Evolutionary conservation across 2,113 vertebrate genomes (phyloP), one percentile per base, ranked within the genome.

Genomic region (Clarias gariepinus): DNA sequence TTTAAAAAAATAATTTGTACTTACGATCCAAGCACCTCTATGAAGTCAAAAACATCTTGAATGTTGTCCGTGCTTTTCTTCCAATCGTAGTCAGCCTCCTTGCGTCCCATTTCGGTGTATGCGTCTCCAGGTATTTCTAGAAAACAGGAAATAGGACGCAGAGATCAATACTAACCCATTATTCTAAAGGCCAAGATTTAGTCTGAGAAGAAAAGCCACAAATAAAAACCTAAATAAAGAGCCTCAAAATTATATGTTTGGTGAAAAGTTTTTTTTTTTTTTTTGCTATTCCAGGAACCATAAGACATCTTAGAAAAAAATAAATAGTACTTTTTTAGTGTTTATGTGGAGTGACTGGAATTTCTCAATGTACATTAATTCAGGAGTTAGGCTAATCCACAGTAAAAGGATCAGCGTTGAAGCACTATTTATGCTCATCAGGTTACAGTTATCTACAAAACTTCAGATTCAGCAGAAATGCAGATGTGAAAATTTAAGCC

Each of bases 11-110:
- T n/a, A n/a, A n/a, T n/a, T n/a, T n/a, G n/a, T n/a, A 98, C 98
- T 98, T 91, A 99, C 98, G 98, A 97, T 81, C 98, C 98, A 74
- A 99, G 90, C 73, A 96, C 97, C 89, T 98, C 97, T 94, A 99
- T 97, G 94, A 98, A 94, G 47, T 97, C 95, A 88, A 99, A 99
- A 0, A 97, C 95, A 60, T 98, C 97, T 16, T 96, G 95, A 91
- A 99, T 99, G 92, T 98, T 97, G 81, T 95, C 96, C 0, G 97
- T 98, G 91, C 94, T 96, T 80, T 98, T 98, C 94, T 97, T 99
- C 98, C 98, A 98, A 82, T 96, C 93, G 19, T 92, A 92, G 87
- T 94, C 92, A 0, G 55, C 91, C 74, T 97, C 97, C 78, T 97
- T 97, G 81, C 95, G 94, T 41, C 97, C 97, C 97, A 98, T 98